Evolutionary conservation across 2,888 invertebrate species (phyloP).

Genomic region (Melanotus villosus): DNA sequence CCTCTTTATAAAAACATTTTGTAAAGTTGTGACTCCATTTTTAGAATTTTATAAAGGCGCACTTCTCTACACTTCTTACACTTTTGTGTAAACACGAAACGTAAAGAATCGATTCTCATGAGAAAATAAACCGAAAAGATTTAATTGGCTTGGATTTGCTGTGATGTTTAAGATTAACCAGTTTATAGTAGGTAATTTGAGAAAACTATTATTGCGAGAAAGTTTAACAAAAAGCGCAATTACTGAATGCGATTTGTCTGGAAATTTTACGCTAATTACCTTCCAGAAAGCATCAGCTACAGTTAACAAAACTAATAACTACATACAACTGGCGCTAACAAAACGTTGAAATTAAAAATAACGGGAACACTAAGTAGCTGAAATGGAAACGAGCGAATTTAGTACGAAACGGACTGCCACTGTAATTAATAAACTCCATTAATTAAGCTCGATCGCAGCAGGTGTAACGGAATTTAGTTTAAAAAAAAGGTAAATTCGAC

Average conservation of each 20-base stretch:
- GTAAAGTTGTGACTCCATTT: background rate
- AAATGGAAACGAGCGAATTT: background rate
- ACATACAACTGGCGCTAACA: background rate
- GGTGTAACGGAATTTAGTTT: slow-evolving; percentile 33
- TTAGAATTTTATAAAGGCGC: slow-evolving; percentile 5
- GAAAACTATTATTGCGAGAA: too few species aligned
- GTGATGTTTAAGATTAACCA: too few species aligned
- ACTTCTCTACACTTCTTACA: too few species aligned
- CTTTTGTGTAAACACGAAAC: too few species aligned
- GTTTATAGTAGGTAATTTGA: too few species aligned
- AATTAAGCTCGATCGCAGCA: slow-evolving; percentile 39
- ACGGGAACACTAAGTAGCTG: background rate
- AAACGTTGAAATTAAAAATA: slow-evolving; percentile 8
- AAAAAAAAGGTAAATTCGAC: slow-evolving; percentile 9
- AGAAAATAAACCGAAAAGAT: too few species aligned
- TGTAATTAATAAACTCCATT: slow-evolving; percentile 41
- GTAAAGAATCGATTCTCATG: too few species aligned
- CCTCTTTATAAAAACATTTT: slow-evolving; percentile 22
- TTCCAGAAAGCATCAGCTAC: too few species aligned
- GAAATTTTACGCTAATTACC: too few species aligned
- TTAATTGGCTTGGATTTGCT: too few species aligned
- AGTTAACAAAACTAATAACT: background rate
- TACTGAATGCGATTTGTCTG: too few species aligned
- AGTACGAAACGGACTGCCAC: slow-evolving; percentile 7
- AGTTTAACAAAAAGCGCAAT: too few species aligned